Base-by-base conservation (phyloP, 2,888 invertebrate species). In the Elegia similella region DNA sequence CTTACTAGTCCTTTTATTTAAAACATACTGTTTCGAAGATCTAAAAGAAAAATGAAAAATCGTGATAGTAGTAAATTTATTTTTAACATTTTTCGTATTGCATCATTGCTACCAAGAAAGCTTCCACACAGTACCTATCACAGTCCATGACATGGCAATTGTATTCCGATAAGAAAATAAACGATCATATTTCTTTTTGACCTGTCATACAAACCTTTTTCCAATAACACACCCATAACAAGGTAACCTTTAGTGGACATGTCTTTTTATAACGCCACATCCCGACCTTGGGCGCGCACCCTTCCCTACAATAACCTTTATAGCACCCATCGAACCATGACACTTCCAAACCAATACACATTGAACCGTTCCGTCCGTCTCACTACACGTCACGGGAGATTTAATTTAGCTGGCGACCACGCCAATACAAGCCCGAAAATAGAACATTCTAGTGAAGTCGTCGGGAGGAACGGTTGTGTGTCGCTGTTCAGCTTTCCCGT, bases 221-320 rank as follows among this genome's bases (percentile, higher is more conserved):
- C 53, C 13, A 30, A 43, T 43, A 53, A 53, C 43, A 53, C 53
- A 30, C 10, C 10, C 30, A 23, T 47, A 47, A 29, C 47, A 13
- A 43, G 10, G 16, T 15, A 43, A 34, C 54, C 54, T 44, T 55
- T 55, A 44, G 29, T 55, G 54, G 46, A 50, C 57, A 60, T 67
- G 63, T 65, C 72, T 71, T 75, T 78, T 76, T 71, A 72, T 71
- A 70, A 66, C 65, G 64, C 60, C 65, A 50, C 44, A 57, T 66
- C 65, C 66, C 64, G 76, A 69, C 84, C 84, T 84, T 83, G 82
- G 74, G 73, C 76, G 72, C 76, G 68, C 67, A 72, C 78, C 79
- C 80, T 76, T 75, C 75, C 73, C 69, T 65, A 67, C 64, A 63
- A 62, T 62, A 70, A 72, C 78, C 75, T 78, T 77, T 74, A 65